Conservation (phyloP, 2,113 vertebrate genomes). For the Cnemophilus loriae region DNA sequence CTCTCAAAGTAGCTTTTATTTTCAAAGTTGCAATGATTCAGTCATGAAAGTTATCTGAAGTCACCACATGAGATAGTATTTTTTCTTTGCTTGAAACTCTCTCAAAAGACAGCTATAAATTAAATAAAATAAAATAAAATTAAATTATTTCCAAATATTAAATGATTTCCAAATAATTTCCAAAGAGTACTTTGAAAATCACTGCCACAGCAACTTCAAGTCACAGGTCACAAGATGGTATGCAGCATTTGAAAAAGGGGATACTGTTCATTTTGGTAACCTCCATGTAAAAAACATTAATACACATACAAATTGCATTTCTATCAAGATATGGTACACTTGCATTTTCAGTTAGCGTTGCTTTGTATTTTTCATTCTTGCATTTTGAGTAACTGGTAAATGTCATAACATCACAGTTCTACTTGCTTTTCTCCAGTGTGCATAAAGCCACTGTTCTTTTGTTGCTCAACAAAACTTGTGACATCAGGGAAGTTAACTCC, state of each 20-base stretch:
- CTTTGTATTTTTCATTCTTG: neutral
- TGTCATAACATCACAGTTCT: neutral
- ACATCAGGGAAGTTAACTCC: neutral
- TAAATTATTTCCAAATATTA: neutral
- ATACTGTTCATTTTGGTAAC: neutral
- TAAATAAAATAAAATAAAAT: too few relatives aligned
- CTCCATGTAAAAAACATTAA: neutral
- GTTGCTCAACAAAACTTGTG: neutral
- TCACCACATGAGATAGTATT: neutral
- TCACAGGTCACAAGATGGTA: neutral
- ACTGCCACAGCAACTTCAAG: neutral
- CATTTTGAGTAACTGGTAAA: neutral
- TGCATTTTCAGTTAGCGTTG: neutral
- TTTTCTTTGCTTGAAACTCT: neutral
- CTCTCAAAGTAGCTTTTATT: neutral
- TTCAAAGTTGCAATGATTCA: neutral
- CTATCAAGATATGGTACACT: neutral
- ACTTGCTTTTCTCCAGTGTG: neutral
- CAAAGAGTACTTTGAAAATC: neutral
- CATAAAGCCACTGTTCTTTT: neutral
- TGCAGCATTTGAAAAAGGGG: neutral
- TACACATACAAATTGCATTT: neutral
- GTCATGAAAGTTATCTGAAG: neutral
- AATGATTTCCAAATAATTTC: neutral
- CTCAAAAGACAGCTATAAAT: neutral